Conservation (phyloP, 2,113 vertebrate species). For the Arothron firmamentum region DNA sequence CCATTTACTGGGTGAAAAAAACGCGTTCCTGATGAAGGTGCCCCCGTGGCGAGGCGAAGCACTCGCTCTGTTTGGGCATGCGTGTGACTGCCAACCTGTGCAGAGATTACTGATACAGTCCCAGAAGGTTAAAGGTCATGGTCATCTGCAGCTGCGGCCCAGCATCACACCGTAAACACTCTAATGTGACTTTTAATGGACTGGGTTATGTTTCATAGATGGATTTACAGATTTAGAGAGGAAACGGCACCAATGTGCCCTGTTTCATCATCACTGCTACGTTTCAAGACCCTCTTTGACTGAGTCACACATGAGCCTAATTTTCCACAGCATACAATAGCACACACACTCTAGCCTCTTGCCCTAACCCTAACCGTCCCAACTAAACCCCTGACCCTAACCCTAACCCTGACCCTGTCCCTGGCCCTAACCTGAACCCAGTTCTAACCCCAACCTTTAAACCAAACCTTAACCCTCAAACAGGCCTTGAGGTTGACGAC, state of each 20-base stretch:
- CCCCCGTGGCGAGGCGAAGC: too few species aligned
- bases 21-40: too few species aligned
- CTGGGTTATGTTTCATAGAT: constrained; percentile 3
- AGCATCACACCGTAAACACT: constrained; percentile 15
- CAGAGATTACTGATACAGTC: constrained; percentile 11
- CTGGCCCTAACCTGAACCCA: too few species aligned
- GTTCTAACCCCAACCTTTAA: too few species aligned
- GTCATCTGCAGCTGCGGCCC: constrained; percentile 18
- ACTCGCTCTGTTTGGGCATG: constrained; percentile 23
- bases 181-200: constrained; percentile 8
- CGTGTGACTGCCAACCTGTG: constrained; percentile 21
- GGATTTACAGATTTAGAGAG: too few species aligned
- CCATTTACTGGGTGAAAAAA: constrained; percentile 1
- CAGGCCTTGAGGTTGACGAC: too few species aligned
- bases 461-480: too few species aligned
- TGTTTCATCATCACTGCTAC: constrained; percentile 24
- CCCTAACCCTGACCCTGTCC: too few species aligned
- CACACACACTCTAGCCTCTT: not conserved
- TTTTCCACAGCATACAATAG: constrained; percentile 2
- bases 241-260: not conserved
- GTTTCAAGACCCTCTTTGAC: constrained; percentile 19
- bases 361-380: too few species aligned
- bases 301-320: constrained; percentile 56
- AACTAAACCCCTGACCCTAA: too few species aligned
- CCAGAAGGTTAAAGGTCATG: not conserved